Conservation (phyloP, 2,113 vertebrate genomes). For the Antigone vipio region DNA sequence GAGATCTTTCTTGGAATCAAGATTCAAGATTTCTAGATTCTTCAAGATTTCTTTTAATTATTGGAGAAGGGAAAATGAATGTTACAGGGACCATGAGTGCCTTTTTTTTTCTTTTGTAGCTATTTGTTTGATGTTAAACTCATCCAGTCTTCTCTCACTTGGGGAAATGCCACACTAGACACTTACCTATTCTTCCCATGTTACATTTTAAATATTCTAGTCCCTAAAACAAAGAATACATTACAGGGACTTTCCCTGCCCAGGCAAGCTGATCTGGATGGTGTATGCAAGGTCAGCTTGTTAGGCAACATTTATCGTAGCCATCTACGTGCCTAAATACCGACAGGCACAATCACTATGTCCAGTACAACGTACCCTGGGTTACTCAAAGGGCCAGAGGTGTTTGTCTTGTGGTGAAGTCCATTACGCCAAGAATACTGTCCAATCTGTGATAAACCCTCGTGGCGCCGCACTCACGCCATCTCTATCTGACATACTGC, state of each 20-base stretch:
- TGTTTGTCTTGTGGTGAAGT: neutral
- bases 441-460: neutral
- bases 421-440: neutral
- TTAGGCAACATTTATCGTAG: neutral
- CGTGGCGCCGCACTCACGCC: neutral
- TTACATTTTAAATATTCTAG: neutral
- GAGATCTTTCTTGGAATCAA: neutral
- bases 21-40: neutral
- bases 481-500: neutral
- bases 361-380: neutral
- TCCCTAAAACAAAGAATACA: neutral
- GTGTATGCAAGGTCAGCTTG: neutral
- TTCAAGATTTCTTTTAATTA: neutral
- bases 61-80: neutral
- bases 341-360: neutral
- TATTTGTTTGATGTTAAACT: neutral
- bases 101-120: neutral
- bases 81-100: fast-evolving
- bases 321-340: neutral
- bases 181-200: neutral
- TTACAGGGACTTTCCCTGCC: neutral
- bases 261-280: neutral
- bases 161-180: neutral
- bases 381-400: neutral
- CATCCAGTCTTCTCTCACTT: neutral